Evolutionary conservation across 2,888 invertebrate genomes (phyloP).

Genomic region (Octonoba sinensis): DNA sequence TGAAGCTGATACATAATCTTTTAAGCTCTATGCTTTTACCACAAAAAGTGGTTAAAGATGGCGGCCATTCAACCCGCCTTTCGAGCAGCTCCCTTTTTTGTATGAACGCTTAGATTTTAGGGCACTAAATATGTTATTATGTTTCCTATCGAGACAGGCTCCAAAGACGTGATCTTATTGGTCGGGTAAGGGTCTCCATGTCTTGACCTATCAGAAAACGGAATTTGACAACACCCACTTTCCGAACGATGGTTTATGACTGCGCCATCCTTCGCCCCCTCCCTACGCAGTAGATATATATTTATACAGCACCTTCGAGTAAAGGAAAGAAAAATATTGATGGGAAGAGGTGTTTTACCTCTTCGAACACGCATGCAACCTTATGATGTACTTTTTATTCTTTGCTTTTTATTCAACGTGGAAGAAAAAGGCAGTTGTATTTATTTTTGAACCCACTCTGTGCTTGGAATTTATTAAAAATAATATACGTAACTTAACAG

Average conservation of each 20-base stretch:
- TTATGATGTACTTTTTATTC: too few relatives aligned
- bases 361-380: too few relatives aligned
- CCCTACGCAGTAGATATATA: slow-evolving; percentile 2
- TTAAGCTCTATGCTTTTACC: too few relatives aligned
- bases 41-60: slow-evolving; percentile 13
- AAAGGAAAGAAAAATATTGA: slow-evolving; percentile 9
- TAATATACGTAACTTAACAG: too few relatives aligned
- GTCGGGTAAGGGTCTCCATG: slow-evolving; percentile 30
- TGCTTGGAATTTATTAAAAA: too few relatives aligned
- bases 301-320: slow-evolving; percentile 8
- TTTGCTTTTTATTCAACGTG: too few relatives aligned
- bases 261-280: not conserved
- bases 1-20: too few relatives aligned
- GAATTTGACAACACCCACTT: slow-evolving; percentile 53
- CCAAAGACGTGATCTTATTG: slow-evolving; percentile 59
- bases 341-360: too few relatives aligned
- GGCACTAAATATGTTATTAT: slow-evolving; percentile 60
- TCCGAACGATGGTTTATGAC: slow-evolving; percentile 27
- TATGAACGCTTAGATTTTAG: slow-evolving; percentile 49
- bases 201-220: slow-evolving; percentile 51
- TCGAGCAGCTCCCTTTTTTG: slow-evolving; percentile 21
- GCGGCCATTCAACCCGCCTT: not conserved
- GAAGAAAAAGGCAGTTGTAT: too few relatives aligned
- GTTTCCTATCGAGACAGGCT: slow-evolving; percentile 50
- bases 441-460: too few relatives aligned